These are phyloP conservation scores for Lasioglossum figueresi DNA, from an alignment of 2,888 invertebrate genomes.

Conservation along the genomic window DNA sequence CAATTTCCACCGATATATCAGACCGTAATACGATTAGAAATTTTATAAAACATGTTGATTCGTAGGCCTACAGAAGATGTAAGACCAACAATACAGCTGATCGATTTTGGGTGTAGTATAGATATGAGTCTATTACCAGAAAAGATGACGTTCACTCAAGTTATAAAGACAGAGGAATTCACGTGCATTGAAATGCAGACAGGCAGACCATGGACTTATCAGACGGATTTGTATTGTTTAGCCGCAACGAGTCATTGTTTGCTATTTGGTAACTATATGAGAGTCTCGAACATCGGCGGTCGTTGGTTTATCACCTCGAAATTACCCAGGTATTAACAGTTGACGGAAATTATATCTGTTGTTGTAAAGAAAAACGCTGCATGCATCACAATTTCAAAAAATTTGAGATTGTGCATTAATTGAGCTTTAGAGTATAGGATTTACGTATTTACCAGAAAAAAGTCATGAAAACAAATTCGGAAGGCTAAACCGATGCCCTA, in stretches of 20 bases:
- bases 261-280: slow-evolving; percentile 95
- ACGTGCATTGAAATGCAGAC: slow-evolving; percentile 96
- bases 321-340: slow-evolving; percentile 86
- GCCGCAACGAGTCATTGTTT: slow-evolving; percentile 95
- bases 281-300: slow-evolving; percentile 87
- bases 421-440: no score
- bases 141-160: slow-evolving; percentile 90
- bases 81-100: slow-evolving; percentile 91
- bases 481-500: no score
- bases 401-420: no score
- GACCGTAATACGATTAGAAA: neutral
- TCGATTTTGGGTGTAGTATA: slow-evolving; percentile 97
- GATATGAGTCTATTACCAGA: slow-evolving; percentile 94
- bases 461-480: no score
- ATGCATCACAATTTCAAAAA: no score
- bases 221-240: slow-evolving; percentile 95
- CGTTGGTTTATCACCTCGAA: slow-evolving; percentile 90
- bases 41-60: slow-evolving; percentile 2
- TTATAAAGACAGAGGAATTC: slow-evolving; percentile 91
- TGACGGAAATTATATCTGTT: neutral
- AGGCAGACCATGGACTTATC: slow-evolving; percentile 96
- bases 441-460: no score
- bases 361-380: no score
- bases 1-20: neutral
- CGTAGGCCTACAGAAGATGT: slow-evolving; percentile 87